Evolutionary conservation across 2,797 vertebrate species (phyloP).

Genomic region (Furcifer pardalis): DNA sequence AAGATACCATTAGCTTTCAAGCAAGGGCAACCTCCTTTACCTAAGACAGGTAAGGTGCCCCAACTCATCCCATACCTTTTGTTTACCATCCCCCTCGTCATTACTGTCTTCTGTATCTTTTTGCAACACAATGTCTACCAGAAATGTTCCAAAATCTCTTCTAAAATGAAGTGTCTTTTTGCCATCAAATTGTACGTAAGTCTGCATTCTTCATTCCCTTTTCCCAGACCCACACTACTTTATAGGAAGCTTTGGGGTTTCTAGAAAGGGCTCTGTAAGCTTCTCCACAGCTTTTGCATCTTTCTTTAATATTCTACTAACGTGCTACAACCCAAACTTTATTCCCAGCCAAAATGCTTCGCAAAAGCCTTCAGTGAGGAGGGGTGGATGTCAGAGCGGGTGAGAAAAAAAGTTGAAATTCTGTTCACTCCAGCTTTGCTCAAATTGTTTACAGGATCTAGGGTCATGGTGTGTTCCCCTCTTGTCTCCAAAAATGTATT

Average conservation of each 20-base stretch:
- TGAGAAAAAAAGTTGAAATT: not conserved
- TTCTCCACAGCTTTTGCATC: not conserved
- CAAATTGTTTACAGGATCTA: slow-evolving; percentile 26
- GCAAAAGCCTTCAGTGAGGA: not conserved
- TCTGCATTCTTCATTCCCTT: not conserved
- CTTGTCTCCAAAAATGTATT: slow-evolving; percentile 38
- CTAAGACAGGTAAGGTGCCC: not conserved
- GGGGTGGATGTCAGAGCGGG: not conserved
- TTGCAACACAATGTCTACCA: not conserved
- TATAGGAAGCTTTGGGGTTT: not conserved
- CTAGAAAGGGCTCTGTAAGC: not conserved
- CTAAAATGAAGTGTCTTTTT: not conserved
- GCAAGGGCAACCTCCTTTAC: too few species aligned
- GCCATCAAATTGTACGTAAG: not conserved
- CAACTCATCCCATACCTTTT: not conserved
- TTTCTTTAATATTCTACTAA: slow-evolving; percentile 22
- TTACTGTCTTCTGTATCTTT: not conserved
- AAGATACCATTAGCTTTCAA: too few species aligned
- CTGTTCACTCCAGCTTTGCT: slow-evolving; percentile 1
- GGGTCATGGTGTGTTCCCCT: slow-evolving; percentile 23
- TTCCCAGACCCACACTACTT: not conserved
- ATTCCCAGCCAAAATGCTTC: slow-evolving; percentile 1
- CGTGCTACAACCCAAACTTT: not conserved
- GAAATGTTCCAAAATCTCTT: not conserved
- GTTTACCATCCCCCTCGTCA: not conserved